A percentile compares a stretch with the other conserved stretches of the same genome.
phyloP scores from a whole-genome alignment of 1,140 invertebrate genomes.

The Pachypeltis micranthus region DNA sequence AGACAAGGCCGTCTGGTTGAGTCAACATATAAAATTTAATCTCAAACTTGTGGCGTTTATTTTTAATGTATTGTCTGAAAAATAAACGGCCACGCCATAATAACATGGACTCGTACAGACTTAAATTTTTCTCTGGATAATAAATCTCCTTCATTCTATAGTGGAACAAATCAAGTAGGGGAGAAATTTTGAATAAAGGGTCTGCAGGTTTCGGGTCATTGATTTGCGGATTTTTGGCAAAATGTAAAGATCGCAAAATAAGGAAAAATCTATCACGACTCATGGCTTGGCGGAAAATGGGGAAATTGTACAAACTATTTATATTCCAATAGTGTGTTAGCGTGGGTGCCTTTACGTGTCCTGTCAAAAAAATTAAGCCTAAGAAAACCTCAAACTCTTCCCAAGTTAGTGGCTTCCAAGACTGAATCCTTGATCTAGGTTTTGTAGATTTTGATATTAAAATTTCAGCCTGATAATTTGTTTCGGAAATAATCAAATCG shows the following conservation, averaged over 20 bases:
- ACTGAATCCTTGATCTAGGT: slow-evolving; percentile 8
- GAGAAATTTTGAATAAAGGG: slow-evolving; percentile 15
- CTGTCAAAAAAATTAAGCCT: slow-evolving; percentile 8
- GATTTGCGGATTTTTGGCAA: slow-evolving; percentile 5
- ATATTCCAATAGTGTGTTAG: slow-evolving; percentile 8
- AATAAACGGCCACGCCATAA: slow-evolving; percentile 32
- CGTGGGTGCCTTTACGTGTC: slow-evolving; percentile 5
- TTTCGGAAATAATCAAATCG: slow-evolving; percentile 8
- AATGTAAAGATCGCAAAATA: slow-evolving; percentile 6
- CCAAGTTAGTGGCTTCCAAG: slow-evolving; percentile 3
- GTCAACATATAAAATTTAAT: slow-evolving; percentile 34
- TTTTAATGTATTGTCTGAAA: slow-evolving; percentile 36
- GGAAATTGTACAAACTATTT: slow-evolving; percentile 7
- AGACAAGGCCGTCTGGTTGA: slow-evolving; percentile 27
- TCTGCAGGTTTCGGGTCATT: slow-evolving; percentile 10
- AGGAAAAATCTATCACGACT: slow-evolving; percentile 6
- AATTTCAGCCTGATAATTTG: slow-evolving; percentile 8
- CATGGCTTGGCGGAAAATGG: neutral
- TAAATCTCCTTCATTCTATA: slow-evolving; percentile 12
- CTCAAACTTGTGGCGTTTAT: slow-evolving; percentile 34
- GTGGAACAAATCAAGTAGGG: slow-evolving; percentile 8
- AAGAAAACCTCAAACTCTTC: slow-evolving; percentile 7
- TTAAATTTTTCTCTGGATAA: slow-evolving; percentile 27
- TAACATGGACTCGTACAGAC: slow-evolving; percentile 35
- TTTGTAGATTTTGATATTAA: slow-evolving; percentile 4